Conservation (phyloP, 2,888 invertebrate species). For the Dasypolia templi region DNA sequence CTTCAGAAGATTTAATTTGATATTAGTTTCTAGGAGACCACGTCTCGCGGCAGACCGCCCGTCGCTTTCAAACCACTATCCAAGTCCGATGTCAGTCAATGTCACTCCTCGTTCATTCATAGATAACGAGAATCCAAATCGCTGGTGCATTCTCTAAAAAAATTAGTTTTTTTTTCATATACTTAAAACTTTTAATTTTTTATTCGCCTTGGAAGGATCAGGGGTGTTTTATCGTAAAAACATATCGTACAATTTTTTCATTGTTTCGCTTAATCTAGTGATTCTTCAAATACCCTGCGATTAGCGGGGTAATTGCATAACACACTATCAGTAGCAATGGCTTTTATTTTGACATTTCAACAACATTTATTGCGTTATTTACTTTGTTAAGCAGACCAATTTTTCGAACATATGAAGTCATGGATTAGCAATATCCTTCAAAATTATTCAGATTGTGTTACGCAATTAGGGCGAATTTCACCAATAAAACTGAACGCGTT, state of each 20-base stretch:
- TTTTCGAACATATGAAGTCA: too few species aligned
- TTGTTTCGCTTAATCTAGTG: background rate
- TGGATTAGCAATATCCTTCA: too few species aligned
- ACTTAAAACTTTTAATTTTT: slow-evolving; percentile 31
- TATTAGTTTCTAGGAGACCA: slow-evolving; percentile 50
- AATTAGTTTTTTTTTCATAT: slow-evolving; percentile 33
- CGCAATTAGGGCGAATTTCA: too few species aligned
- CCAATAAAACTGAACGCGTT: too few species aligned
- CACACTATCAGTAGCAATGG: too few species aligned
- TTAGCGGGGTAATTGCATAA: too few species aligned
- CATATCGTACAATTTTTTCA: background rate
- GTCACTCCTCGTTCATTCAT: slow-evolving; percentile 77
- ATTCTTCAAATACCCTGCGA: slow-evolving; percentile 4
- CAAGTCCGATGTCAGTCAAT: slow-evolving; percentile 80
- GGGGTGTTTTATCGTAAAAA: background rate
- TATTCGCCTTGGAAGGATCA: background rate
- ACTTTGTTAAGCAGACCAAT: too few species aligned
- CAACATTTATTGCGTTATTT: too few species aligned
- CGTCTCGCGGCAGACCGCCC: slow-evolving; percentile 64
- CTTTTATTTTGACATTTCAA: too few species aligned
- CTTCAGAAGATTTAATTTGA: slow-evolving; percentile 42
- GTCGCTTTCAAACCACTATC: slow-evolving; percentile 61
- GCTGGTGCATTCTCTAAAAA: slow-evolving; percentile 67
- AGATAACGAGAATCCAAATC: slow-evolving; percentile 74
- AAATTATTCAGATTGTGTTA: too few species aligned